A percentile compares a stretch with the other conserved stretches of the same genome.
Evolutionary conservation across 1,140 invertebrate species (phyloP).

Genomic region (Drosophila subobscura): DNA sequence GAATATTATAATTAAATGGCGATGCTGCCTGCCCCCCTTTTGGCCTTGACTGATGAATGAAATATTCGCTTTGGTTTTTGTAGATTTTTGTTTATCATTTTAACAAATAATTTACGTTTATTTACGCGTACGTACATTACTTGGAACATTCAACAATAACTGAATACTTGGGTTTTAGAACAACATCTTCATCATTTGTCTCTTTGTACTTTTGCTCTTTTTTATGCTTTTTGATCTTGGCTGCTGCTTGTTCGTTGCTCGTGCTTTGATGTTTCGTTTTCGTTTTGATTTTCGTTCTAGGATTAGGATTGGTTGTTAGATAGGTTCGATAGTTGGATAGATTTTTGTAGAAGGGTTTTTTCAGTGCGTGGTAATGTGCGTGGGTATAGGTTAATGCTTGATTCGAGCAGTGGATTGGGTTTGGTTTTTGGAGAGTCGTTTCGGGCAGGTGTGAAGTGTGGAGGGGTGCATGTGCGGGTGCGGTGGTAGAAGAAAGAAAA

Average conservation of each 20-base stretch:
- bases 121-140: constrained; percentile 68
- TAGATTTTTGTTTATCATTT: constrained; percentile 55
- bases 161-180: constrained; percentile 60
- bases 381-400: constrained; percentile 62
- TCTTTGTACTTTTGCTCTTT: constrained; percentile 71
- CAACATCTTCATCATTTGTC: constrained; percentile 64
- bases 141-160: constrained; percentile 71
- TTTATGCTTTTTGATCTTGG: constrained; percentile 62
- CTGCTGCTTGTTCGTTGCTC: constrained; percentile 25
- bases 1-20: constrained; percentile 71
- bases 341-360: constrained; percentile 40
- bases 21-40: constrained; percentile 34
- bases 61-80: constrained; percentile 32
- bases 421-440: constrained; percentile 26
- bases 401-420: constrained; percentile 31
- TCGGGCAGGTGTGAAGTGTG: constrained; percentile 31
- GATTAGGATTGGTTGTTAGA: constrained; percentile 32
- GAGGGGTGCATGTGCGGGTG: constrained; percentile 18
- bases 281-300: constrained; percentile 24
- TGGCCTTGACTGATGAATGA: constrained; percentile 64
- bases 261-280: constrained; percentile 40
- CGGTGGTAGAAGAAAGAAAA: constrained; percentile 55
- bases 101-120: constrained; percentile 79
- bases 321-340: constrained; percentile 62
- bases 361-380: constrained; percentile 52